Conservation (phyloP, 2,888 invertebrate species). For the Ariolimax columbianus region DNA sequence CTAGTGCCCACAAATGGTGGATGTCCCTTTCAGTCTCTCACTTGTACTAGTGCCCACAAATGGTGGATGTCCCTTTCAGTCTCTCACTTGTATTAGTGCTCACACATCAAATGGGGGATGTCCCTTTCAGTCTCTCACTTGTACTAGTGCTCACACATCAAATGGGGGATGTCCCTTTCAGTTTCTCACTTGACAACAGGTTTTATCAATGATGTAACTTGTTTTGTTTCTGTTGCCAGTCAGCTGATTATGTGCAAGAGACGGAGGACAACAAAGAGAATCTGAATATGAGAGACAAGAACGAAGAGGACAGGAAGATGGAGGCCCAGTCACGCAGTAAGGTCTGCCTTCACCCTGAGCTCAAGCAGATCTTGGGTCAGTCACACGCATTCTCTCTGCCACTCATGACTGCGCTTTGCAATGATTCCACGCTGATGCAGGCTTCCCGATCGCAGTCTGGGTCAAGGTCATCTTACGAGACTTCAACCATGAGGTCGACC, state of each 20-base stretch:
- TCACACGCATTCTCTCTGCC: conserved; percentile 82
- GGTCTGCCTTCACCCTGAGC: conserved; percentile 70
- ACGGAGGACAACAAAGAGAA: conserved; percentile 37
- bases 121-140: too few relatives aligned
- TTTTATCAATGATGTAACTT: too few relatives aligned
- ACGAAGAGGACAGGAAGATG: conserved; percentile 16
- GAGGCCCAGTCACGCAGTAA: conserved; percentile 49
- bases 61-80: too few relatives aligned
- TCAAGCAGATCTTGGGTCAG: conserved; percentile 71
- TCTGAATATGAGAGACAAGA: conserved; percentile 52
- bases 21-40: too few relatives aligned
- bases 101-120: too few relatives aligned
- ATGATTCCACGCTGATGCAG: conserved; percentile 82
- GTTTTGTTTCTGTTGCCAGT: conserved; percentile 1
- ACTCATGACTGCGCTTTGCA: conserved; percentile 93
- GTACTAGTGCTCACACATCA: too few relatives aligned
- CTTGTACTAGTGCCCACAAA: too few relatives aligned
- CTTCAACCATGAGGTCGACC: conserved; percentile 67
- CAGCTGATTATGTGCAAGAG: conserved; percentile 36
- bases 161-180: too few relatives aligned
- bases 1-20: too few relatives aligned
- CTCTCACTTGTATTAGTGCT: too few relatives aligned
- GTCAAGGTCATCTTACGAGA: conserved; percentile 64
- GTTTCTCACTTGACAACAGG: too few relatives aligned
- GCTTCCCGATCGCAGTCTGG: conserved; percentile 53